These are phyloP conservation scores for Archips crataeganus DNA, from an alignment of 2,888 invertebrate genomes.

Conservation along the genomic window DNA sequence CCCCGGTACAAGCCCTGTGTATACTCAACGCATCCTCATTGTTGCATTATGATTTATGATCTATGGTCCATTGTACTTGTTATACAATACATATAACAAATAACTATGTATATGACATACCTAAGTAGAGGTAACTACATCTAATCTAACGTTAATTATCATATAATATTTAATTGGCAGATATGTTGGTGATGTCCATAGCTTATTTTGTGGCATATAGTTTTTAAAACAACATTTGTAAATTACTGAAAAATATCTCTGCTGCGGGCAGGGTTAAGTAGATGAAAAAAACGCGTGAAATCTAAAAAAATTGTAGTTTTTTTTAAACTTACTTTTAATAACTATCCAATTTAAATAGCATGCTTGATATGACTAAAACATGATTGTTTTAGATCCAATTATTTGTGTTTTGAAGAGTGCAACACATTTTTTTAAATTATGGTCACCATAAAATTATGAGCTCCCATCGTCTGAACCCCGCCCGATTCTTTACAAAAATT, in stretches of 20 bases:
- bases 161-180: conserved; percentile 58
- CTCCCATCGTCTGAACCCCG: conserved; percentile 19
- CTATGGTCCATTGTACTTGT: conserved; percentile 55
- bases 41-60: conserved; percentile 34
- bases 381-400: too few relatives aligned
- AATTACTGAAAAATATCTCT: conserved; percentile 41
- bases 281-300: background rate
- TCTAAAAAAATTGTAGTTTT: background rate
- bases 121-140: conserved; percentile 64
- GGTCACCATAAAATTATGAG: background rate
- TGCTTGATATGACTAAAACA: too few relatives aligned
- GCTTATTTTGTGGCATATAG: conserved; percentile 39
- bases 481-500: conserved; percentile 32
- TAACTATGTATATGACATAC: conserved; percentile 46
- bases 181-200: conserved; percentile 58
- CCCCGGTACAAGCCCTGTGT: conserved; percentile 10
- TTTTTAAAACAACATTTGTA: conserved; percentile 42
- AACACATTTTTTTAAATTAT: background rate
- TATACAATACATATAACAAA: conserved; percentile 49
- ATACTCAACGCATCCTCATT: background rate
- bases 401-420: background rate
- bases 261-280: conserved; percentile 11
- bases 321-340: too few relatives aligned
- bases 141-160: conserved; percentile 53
- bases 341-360: too few relatives aligned